Percentiles rank a stretch among this genome's conserved stretches.
Conservation (phyloP, 1,140 invertebrate genomes). For the Orussus abietinus region DNA sequence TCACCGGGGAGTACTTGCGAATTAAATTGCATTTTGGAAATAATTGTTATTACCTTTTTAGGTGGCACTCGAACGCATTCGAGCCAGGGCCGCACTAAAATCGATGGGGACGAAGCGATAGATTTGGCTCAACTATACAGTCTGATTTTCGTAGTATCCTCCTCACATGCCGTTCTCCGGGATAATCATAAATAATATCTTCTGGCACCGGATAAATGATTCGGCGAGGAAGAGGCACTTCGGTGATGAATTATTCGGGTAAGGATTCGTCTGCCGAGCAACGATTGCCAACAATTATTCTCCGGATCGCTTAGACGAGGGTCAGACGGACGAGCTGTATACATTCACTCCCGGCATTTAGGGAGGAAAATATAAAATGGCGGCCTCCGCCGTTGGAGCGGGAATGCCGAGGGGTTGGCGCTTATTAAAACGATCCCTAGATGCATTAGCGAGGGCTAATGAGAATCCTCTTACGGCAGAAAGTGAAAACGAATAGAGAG, state of each 20-base stretch:
- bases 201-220: neutral
- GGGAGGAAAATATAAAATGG: neutral
- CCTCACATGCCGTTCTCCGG: neutral
- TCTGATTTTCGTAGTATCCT: neutral
- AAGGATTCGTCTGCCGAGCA: neutral
- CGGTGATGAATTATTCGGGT: neutral
- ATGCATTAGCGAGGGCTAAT: slow-evolving; percentile 1
- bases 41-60: too few relatives aligned
- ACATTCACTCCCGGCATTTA: neutral
- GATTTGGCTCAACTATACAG: too few relatives aligned
- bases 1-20: too few relatives aligned
- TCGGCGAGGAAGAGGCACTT: neutral
- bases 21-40: too few relatives aligned
- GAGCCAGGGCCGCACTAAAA: too few relatives aligned
- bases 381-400: neutral
- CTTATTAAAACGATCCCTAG: neutral
- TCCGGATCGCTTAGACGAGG: neutral
- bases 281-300: neutral
- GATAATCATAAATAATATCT: neutral
- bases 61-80: too few relatives aligned
- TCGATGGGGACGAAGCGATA: too few relatives aligned
- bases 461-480: neutral
- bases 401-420: neutral
- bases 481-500: slow-evolving; percentile 1
- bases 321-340: neutral